A percentile compares a stretch with the other conserved stretches of the same genome.
Evolutionary conservation across 2,797 vertebrate genomes (phyloP).

Genomic region (Spinus olivaceus): DNA sequence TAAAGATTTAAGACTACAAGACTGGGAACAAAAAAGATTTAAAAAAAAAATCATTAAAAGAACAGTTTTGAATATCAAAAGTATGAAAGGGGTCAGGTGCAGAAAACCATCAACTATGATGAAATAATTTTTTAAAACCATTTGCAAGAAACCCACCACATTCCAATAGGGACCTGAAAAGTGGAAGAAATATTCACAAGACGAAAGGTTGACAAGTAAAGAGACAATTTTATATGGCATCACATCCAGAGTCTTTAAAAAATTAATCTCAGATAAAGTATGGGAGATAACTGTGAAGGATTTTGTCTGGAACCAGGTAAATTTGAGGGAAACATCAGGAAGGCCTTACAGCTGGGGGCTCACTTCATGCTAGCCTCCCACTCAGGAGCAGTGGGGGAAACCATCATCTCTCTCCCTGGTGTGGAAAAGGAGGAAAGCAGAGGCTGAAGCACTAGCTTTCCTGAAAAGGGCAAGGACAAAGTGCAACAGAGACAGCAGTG

Average conservation of each 20-base stretch:
- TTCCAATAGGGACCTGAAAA: neutral
- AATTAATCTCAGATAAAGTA: neutral
- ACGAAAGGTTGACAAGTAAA: neutral
- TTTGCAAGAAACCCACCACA: neutral
- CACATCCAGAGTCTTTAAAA: neutral
- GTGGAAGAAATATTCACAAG: neutral
- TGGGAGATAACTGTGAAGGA: neutral
- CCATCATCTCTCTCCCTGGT: neutral
- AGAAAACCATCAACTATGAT: neutral
- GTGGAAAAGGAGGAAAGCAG: neutral
- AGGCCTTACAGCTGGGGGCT: neutral
- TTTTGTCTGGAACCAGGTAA: neutral
- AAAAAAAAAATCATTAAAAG: neutral
- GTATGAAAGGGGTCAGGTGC: neutral
- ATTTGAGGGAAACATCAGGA: neutral
- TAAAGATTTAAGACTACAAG: neutral
- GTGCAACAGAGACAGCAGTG: neutral
- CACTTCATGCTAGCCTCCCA: neutral
- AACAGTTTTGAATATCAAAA: neutral
- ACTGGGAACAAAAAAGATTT: rapidly evolving
- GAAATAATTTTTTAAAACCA: neutral
- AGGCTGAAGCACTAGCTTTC: neutral
- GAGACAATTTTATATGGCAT: rapidly evolving
- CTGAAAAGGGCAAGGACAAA: neutral
- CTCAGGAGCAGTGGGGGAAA: neutral